Evolutionary conservation across 2,797 vertebrate genomes (phyloP), one percentile per base, ranked within the genome.

Genomic region (Anolis apletophallus): DNA sequence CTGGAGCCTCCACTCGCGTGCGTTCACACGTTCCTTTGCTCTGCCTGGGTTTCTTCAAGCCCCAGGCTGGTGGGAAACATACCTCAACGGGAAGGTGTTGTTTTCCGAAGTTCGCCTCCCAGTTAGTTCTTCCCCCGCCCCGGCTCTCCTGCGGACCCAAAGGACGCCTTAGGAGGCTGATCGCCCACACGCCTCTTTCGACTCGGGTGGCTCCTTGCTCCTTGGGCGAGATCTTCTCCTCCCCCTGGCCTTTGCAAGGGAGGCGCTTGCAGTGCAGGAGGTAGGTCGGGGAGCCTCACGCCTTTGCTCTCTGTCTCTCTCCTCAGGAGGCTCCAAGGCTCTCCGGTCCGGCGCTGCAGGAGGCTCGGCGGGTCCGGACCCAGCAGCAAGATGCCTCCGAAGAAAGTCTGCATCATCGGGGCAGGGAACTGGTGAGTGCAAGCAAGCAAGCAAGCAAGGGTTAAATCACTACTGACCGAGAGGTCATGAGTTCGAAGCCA

Each of bases 391-490:
- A 46, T 95, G 95, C 88, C 93, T 1, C 85, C 90, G 2, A 77
- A 93, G 84, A 97, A 96, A 91, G 95, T 97, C 74, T 97, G 96
- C 96, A 97, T 98, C 94, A 92, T 98, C 29, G 96, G 95, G 75
- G 92, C 93, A 21, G 89, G 85, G 50, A 96, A 95, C 91, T 95
- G 95, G 94, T 95, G 90, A 94, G 94, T 92, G 76, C 73, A 36
- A 85, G 34, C 1, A 3, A 19, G 34, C 8, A 7, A 21, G 16
- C 34, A 9, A 23, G 3, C 26, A 23, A 1, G 1, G 34, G n/a
- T n/a, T n/a, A n/a, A n/a, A n/a, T n/a, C n/a, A n/a, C n/a, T n/a
- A n/a, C n/a, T n/a, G n/a, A n/a, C n/a, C n/a, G n/a, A n/a, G n/a
- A n/a, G n/a, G n/a, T n/a, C n/a, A n/a, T n/a, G n/a, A n/a, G n/a